phyloP scores from a whole-genome alignment of 1,140 invertebrate genomes.

The Eurosta solidaginis region DNA sequence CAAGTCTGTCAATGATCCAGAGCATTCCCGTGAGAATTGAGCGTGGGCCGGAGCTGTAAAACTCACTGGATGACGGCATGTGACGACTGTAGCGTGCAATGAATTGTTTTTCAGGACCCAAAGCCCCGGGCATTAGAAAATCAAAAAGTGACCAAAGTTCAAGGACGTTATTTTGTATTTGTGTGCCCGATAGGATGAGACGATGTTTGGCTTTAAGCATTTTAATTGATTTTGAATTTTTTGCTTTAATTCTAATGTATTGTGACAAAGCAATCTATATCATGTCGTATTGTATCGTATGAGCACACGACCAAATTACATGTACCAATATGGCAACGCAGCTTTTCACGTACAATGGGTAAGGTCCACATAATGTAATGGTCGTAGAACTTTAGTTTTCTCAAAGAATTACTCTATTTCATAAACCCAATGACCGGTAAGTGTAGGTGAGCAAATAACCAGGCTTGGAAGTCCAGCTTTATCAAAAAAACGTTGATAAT shows the following conservation, averaged over 20 bases:
- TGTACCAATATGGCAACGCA: constrained; percentile 67
- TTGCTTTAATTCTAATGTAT: constrained; percentile 98
- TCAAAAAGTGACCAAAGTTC: no score
- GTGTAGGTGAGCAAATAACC: constrained; percentile 95
- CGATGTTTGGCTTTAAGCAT: no score
- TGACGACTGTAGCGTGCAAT: constrained; percentile 85
- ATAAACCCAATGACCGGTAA: no score
- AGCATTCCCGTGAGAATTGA: no score
- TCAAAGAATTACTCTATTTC: constrained; percentile 94
- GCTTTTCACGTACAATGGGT: constrained; percentile 79
- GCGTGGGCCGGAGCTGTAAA: no score
- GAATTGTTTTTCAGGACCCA: constrained; percentile 96
- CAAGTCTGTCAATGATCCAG: no score
- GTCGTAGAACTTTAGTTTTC: constrained; percentile 72
- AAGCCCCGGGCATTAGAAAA: constrained; percentile 97
- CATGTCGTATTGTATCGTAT: constrained; percentile 97
- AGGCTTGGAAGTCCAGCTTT: constrained; percentile 75
- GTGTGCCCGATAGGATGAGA: no score
- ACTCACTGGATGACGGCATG: no score
- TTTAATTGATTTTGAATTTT: constrained; percentile 84
- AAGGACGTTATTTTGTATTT: no score
- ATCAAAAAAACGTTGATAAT: constrained; percentile 69
- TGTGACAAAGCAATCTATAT: constrained; percentile 87
- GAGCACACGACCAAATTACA: constrained; percentile 88
- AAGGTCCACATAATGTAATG: constrained; percentile 90